Conservation (phyloP, 2,113 vertebrate genomes). For the Mastomys coucha region DNA sequence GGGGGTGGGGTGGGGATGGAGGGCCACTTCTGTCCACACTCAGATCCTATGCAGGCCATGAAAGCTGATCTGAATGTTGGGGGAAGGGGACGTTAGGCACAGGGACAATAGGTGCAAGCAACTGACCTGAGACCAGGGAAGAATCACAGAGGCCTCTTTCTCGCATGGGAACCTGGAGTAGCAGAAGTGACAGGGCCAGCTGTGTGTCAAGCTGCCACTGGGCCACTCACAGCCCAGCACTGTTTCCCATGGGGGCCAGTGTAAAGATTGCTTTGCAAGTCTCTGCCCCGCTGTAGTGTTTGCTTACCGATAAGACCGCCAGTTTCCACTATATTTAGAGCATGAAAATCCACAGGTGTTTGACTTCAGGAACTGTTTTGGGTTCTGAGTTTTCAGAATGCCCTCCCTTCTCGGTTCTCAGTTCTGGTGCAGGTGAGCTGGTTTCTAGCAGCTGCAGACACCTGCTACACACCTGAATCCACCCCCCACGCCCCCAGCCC, state of each 20-base stretch:
- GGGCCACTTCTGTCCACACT: background rate
- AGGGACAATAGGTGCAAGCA: background rate
- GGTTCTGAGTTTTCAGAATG: background rate
- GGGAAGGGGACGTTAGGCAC: background rate
- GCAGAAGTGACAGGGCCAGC: background rate
- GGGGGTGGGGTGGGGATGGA: background rate
- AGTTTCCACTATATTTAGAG: conserved; percentile 65
- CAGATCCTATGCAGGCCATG: background rate
- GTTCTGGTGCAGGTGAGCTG: background rate
- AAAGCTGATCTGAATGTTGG: background rate
- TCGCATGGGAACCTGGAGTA: background rate
- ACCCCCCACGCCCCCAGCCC: background rate
- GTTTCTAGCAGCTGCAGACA: background rate
- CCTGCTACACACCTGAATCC: background rate
- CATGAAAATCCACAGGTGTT: conserved; percentile 74
- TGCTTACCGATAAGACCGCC: conserved; percentile 67
- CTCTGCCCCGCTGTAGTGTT: conserved; percentile 35
- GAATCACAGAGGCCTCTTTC: background rate
- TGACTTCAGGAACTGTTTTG: background rate
- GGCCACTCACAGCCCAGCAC: rapidly evolving
- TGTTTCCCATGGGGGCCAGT: background rate
- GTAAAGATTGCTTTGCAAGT: conserved; percentile 51
- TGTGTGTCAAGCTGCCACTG: background rate
- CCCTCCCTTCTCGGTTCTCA: conserved; percentile 32
- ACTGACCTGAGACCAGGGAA: background rate